phyloP scores from a whole-genome alignment of 2,113 vertebrate genomes.

The Gasterosteus nipponicus region DNA sequence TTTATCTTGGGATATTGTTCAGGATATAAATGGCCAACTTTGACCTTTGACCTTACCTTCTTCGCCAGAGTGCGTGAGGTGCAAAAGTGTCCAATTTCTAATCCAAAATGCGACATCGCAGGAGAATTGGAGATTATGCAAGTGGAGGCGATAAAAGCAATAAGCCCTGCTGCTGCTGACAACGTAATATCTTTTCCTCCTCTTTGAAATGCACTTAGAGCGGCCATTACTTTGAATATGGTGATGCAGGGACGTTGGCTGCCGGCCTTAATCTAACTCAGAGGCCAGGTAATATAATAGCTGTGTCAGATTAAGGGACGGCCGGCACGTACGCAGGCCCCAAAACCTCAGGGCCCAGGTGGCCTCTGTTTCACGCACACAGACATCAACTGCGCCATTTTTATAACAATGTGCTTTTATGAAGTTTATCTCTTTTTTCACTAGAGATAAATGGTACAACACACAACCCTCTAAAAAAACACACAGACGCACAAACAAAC shows the following conservation, averaged over 20 bases:
- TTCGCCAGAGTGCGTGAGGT: not conserved
- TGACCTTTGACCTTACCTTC: constrained; percentile 24
- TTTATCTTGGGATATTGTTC: constrained; percentile 43
- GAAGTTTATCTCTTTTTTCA: constrained; percentile 21
- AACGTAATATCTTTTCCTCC: constrained; percentile 38
- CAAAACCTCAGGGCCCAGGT: constrained; percentile 68
- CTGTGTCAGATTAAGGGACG: constrained; percentile 54
- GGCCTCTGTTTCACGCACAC: constrained; percentile 36
- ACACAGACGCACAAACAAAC: constrained; percentile 5
- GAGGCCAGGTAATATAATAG: constrained; percentile 66
- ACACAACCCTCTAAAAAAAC: constrained; percentile 3
- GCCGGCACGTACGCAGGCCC: constrained; percentile 49
- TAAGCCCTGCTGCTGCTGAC: constrained; percentile 34
- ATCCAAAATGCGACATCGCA: constrained; percentile 29
- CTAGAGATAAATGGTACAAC: constrained; percentile 7
- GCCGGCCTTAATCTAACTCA: constrained; percentile 53
- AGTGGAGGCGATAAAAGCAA: constrained; percentile 40
- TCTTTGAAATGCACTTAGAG: constrained; percentile 63
- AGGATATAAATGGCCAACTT: constrained; percentile 40
- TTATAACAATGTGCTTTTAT: constrained; percentile 62
- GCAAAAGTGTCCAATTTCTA: constrained; percentile 23
- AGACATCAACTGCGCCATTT: constrained; percentile 39
- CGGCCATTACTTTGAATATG: constrained; percentile 66
- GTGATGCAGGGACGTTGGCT: constrained; percentile 50
- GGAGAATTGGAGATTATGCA: constrained; percentile 34